Percentiles rank a stretch among this genome's conserved stretches.
phyloP scores from a whole-genome alignment of 2,797 vertebrate species.

The Alosa sapidissima region DNA sequence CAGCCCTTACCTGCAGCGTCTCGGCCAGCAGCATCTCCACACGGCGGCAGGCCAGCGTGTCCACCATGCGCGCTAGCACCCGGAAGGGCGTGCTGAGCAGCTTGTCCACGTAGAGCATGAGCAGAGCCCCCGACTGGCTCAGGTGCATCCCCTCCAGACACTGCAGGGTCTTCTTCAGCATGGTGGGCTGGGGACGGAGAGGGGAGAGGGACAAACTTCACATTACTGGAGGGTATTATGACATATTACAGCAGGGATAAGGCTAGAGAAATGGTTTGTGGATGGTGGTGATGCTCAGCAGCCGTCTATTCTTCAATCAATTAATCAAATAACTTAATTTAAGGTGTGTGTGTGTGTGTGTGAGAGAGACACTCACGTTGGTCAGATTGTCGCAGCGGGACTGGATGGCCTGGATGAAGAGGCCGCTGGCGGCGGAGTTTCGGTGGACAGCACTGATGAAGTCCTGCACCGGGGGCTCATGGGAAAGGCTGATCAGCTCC shows the following conservation, averaged over 20 bases:
- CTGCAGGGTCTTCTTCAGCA: slow-evolving; percentile 92
- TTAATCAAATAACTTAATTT: no score
- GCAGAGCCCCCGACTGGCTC: slow-evolving; percentile 93
- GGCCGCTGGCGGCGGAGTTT: slow-evolving; percentile 94
- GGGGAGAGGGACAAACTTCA: slow-evolving; percentile 34
- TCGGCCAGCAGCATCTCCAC: slow-evolving; percentile 98
- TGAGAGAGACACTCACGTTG: background rate
- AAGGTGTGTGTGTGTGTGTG: background rate
- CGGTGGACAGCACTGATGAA: slow-evolving; percentile 97
- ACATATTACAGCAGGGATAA: background rate
- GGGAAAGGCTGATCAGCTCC: slow-evolving; percentile 92
- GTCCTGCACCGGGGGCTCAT: slow-evolving; percentile 97
- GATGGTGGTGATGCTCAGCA: no score
- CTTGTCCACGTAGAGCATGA: slow-evolving; percentile 92
- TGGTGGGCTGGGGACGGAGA: slow-evolving; percentile 77
- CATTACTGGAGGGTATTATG: no score
- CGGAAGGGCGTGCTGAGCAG: slow-evolving; percentile 90
- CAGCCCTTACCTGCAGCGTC: slow-evolving; percentile 83
- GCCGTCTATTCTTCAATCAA: no score
- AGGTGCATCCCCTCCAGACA: slow-evolving; percentile 97
- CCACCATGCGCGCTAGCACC: slow-evolving; percentile 94
- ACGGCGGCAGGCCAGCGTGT: slow-evolving; percentile 93
- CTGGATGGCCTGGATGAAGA: slow-evolving; percentile 98
- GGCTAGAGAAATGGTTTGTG: background rate
- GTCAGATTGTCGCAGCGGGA: slow-evolving; percentile 94